Evolutionary conservation across 2,797 vertebrate genomes (phyloP).

Genomic region (Aplochiton taeniatus): DNA sequence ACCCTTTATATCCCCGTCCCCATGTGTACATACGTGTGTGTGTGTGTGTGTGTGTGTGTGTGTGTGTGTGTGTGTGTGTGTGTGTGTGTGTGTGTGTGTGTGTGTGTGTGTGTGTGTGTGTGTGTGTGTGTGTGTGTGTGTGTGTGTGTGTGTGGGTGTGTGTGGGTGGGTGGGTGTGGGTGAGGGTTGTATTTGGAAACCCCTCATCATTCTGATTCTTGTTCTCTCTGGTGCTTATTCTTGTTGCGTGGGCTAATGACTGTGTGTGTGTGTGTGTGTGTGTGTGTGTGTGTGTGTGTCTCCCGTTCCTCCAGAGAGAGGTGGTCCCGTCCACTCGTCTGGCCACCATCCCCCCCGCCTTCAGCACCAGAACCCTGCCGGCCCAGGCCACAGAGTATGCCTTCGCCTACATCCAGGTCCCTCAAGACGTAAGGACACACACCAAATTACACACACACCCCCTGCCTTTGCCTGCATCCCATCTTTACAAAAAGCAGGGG

Average conservation of each 20-base stretch:
- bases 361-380: constrained; percentile 84
- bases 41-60: constrained; percentile 26
- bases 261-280: constrained; percentile 36
- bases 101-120: constrained; percentile 3
- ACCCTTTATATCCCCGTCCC: background rate
- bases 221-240: background rate
- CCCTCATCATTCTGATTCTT: too few relatives aligned
- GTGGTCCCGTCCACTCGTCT: constrained; percentile 83
- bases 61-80: background rate
- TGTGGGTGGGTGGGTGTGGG: background rate
- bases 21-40: constrained; percentile 64
- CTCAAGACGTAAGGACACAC: constrained; percentile 87
- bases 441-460: background rate
- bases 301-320: constrained; percentile 83
- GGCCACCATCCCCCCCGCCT: constrained; percentile 86
- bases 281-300: constrained; percentile 14
- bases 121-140: background rate
- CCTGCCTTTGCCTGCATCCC: too few relatives aligned
- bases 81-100: background rate
- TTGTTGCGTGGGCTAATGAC: background rate
- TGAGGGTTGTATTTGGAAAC: too few relatives aligned
- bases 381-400: constrained; percentile 91
- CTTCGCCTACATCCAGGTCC: constrained; percentile 94
- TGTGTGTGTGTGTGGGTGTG: background rate
- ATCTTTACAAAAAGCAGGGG: background rate